Conservation (phyloP, 2,888 invertebrate genomes). For the Pseudeuparius sepicola region DNA sequence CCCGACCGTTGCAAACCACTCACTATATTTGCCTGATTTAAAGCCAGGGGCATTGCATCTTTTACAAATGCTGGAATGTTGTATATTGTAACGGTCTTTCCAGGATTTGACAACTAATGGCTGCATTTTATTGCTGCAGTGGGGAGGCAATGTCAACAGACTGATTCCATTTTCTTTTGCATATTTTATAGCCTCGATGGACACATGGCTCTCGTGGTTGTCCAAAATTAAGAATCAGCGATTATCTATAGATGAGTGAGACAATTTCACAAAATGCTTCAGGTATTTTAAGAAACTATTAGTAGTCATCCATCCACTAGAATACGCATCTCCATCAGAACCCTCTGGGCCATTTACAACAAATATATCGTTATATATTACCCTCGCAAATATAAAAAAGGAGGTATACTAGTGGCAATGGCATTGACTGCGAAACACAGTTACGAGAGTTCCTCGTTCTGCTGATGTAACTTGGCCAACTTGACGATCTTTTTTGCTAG, state of each 20-base stretch:
- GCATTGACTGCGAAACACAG: slow-evolving; percentile 12
- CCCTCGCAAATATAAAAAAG: slow-evolving; percentile 13
- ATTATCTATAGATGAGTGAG: slow-evolving; percentile 7
- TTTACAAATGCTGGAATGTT: slow-evolving; percentile 26
- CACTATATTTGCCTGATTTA: slow-evolving; percentile 26
- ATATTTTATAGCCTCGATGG: slow-evolving; percentile 24
- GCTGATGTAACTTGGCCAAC: slow-evolving; percentile 11
- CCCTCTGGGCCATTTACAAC: slow-evolving; percentile 2
- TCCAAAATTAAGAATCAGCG: slow-evolving; percentile 27
- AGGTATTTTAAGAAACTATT: slow-evolving; percentile 8
- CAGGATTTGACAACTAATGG: slow-evolving; percentile 33
- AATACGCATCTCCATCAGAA: slow-evolving; percentile 8
- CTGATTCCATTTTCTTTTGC: slow-evolving; percentile 33
- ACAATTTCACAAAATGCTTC: slow-evolving; percentile 8
- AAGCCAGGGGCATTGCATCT: slow-evolving; percentile 16
- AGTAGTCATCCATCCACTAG: slow-evolving; percentile 4
- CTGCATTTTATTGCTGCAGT: slow-evolving; percentile 37
- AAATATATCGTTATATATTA: slow-evolving; percentile 9
- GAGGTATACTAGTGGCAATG: slow-evolving; percentile 9
- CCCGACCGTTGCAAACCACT: slow-evolving; percentile 27
- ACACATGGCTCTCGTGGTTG: slow-evolving; percentile 32
- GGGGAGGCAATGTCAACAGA: slow-evolving; percentile 34
- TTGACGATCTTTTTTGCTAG: slow-evolving; percentile 6
- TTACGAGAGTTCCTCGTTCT: slow-evolving; percentile 11
- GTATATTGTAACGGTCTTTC: slow-evolving; percentile 34